phyloP scores from a whole-genome alignment of 2,888 invertebrate species.

The Thecocarcelia acutangulata region DNA sequence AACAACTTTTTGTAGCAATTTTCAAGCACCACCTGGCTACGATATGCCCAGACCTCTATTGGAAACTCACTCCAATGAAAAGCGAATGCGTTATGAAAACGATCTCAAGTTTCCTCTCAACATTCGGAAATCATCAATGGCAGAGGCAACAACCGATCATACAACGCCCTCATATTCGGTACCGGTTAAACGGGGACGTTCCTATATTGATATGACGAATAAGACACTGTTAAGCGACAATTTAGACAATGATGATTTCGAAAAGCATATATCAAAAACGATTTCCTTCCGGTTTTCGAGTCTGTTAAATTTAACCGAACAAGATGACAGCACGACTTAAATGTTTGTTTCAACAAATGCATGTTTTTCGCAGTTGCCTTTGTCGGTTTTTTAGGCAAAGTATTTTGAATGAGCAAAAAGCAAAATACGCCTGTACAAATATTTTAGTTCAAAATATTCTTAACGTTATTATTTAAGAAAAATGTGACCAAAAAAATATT shows the following conservation, averaged over 20 bases:
- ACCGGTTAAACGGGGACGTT: conserved; percentile 79
- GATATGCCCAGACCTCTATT: conserved; percentile 79
- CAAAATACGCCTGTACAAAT: too few relatives aligned
- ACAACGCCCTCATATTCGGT: conserved; percentile 75
- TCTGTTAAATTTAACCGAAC: conserved; percentile 79
- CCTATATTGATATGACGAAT: conserved; percentile 81
- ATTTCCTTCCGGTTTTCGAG: conserved; percentile 81
- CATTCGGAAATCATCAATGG: conserved; percentile 75
- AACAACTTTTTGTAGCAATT: conserved; percentile 72
- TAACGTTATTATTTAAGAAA: too few relatives aligned
- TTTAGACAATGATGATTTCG: conserved; percentile 79
- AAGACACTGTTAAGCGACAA: conserved; percentile 79
- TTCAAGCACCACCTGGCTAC: conserved; percentile 78
- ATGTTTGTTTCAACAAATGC: not conserved
- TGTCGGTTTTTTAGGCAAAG: too few relatives aligned
- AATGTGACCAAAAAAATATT: too few relatives aligned
- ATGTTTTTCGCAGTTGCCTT: too few relatives aligned
- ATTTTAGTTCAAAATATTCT: too few relatives aligned
- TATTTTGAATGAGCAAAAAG: too few relatives aligned
- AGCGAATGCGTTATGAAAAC: conserved; percentile 80
- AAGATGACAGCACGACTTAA: conserved; percentile 59
- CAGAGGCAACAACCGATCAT: conserved; percentile 53
- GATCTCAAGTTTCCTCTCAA: conserved; percentile 80
- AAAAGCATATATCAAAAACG: conserved; percentile 80
- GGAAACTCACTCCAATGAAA: conserved; percentile 77